Evolutionary conservation across 2,113 vertebrate genomes (phyloP).

Genomic region (Rafetus swinhoei): DNA sequence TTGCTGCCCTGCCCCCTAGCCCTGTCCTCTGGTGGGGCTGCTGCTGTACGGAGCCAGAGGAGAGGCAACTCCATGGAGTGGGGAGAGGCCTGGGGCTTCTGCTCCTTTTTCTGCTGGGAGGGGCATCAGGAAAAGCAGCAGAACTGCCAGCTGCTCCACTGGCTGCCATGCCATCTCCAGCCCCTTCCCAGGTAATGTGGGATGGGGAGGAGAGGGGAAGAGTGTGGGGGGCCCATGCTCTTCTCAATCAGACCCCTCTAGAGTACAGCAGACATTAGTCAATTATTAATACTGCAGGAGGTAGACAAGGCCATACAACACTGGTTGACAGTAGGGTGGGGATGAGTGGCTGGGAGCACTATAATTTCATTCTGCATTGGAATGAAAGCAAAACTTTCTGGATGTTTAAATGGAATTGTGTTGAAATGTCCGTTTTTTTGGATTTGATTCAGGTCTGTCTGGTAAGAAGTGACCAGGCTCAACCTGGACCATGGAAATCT

Average conservation of each 20-base stretch:
- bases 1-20: too few relatives aligned
- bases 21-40: too few relatives aligned
- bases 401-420: fast-evolving
- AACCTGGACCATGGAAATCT: background rate
- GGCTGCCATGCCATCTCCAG: too few relatives aligned
- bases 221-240: too few relatives aligned
- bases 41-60: too few relatives aligned
- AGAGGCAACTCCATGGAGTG: too few relatives aligned
- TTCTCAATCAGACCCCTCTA: background rate
- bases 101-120: too few relatives aligned
- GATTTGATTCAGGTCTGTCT: background rate
- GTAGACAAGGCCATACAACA: background rate
- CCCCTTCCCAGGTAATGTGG: too few relatives aligned
- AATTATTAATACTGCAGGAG: background rate
- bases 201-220: too few relatives aligned
- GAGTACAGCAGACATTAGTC: background rate
- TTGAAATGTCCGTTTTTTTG: background rate
- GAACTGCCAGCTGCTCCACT: too few relatives aligned
- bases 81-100: too few relatives aligned
- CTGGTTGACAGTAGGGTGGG: background rate
- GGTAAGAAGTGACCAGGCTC: background rate
- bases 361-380: background rate
- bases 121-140: too few relatives aligned
- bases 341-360: background rate
- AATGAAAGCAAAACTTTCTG: background rate